Evolutionary conservation across 1,140 invertebrate species (phyloP).

Genomic region (Contarinia nasturtii): DNA sequence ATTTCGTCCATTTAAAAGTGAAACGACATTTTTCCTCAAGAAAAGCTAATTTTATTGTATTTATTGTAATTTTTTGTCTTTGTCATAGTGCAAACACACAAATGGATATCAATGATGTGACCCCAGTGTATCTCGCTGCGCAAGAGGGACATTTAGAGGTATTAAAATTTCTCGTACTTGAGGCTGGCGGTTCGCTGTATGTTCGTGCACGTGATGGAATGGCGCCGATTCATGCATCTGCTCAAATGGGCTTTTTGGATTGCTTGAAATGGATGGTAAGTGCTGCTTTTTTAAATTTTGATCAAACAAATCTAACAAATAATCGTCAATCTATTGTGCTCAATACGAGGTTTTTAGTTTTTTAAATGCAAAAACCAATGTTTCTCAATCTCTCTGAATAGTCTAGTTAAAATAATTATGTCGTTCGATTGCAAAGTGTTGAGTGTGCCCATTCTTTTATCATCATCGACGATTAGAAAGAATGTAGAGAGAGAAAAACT

Average conservation of each 20-base stretch:
- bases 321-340: neutral
- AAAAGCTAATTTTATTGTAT: too few species aligned
- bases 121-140: constrained; percentile 71
- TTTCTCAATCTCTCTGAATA: too few species aligned
- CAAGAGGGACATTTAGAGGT: constrained; percentile 74
- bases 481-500: too few species aligned
- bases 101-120: constrained; percentile 76
- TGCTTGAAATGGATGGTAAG: constrained; percentile 79
- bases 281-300: constrained; percentile 7
- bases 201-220: constrained; percentile 67
- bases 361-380: too few species aligned
- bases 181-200: constrained; percentile 56
- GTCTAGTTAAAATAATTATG: too few species aligned
- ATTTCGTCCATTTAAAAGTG: too few species aligned
- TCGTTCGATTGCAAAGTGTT: too few species aligned
- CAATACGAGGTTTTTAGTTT: too few species aligned
- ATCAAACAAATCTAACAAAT: too few species aligned
- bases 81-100: constrained; percentile 58
- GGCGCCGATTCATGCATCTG: constrained; percentile 71
- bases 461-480: too few species aligned
- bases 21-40: too few species aligned
- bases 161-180: constrained; percentile 58
- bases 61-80: constrained; percentile 3
- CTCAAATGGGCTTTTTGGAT: constrained; percentile 69
- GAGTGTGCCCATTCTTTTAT: too few species aligned